Evolutionary conservation across 2,888 invertebrate genomes (phyloP), one percentile per base, ranked within the genome.

Genomic region (Lithosia quadra): DNA sequence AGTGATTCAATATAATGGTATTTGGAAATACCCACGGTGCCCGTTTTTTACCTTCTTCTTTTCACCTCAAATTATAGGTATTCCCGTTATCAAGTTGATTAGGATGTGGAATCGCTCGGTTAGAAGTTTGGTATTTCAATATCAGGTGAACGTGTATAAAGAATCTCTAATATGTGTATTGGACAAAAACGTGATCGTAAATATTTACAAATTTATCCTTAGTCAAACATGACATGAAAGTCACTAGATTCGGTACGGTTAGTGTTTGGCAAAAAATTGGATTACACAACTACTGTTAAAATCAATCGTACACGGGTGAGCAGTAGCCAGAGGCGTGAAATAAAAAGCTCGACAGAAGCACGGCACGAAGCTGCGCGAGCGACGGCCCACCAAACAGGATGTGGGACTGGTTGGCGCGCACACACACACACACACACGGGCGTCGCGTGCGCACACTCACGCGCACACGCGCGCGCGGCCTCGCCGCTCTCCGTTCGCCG

Each of bases 311-410:
- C 78, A 85, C 78, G 77, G 71, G 73, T 68, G 82, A 83, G 85
- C 88, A 88, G 83, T 82, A 85, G 88, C 87, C 84, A 81, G 76
- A 88, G 88, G 90, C 90, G 92, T 89, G 88, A 92, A 94, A 92
- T 94, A 94, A 95, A 94, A 95, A 95, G 94, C 94, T 94, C 90
- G 75, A 87, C 88, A 90, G 90, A 88, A 89, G 91, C 88, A 87
- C 86, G 84, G 81, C 73, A 73, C 90, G 89, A 90, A 91, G 93
- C 90, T 91, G 92, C 84, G 80, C 90, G 91, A 82, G 79, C 90
- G 85, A 84, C 90, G 90, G 88, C 89, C 91, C 90, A 89, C 91
- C 92, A 93, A 95, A 95, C 95, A 95, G 95, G 95, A 95, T 95
- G 95, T 95, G 91, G 88, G 94, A 95, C 95, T 95, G 95, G 95